Evolutionary conservation across 1,140 invertebrate genomes (phyloP).

Genomic region (Penaeus vannamei): DNA sequence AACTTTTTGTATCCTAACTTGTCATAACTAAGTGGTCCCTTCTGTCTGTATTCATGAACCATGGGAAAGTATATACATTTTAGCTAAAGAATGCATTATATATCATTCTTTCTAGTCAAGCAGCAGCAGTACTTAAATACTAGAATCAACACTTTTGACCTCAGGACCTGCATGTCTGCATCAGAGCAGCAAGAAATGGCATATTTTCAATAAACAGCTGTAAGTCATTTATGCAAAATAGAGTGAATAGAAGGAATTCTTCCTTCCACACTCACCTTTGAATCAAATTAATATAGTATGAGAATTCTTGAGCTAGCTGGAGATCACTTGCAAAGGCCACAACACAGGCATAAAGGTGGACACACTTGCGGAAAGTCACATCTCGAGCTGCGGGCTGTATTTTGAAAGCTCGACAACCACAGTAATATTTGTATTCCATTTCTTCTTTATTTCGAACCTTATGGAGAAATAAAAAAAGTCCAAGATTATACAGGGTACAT

Average conservation of each 20-base stretch:
- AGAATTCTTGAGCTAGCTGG: constrained; percentile 80
- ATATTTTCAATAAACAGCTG: no score
- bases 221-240: no score
- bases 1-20: no score
- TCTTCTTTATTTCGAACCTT: constrained; percentile 70
- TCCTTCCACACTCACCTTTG: constrained; percentile 44
- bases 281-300: constrained; percentile 77
- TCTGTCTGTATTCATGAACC: no score
- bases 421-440: constrained; percentile 67
- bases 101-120: no score
- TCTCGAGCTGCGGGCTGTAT: constrained; percentile 59
- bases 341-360: constrained; percentile 82
- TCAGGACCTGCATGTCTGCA: no score
- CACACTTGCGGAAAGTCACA: constrained; percentile 71
- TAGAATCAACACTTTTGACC: no score
- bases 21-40: no score
- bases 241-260: not conserved
- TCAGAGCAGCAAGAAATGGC: no score
- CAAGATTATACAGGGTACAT: not conserved
- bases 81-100: no score
- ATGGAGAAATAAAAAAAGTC: constrained; percentile 38
- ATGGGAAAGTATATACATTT: no score
- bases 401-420: constrained; percentile 67
- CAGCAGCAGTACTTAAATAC: no score
- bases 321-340: constrained; percentile 84